phyloP scores from a whole-genome alignment of 2,888 invertebrate genomes.

The Parascotia fuliginaria region DNA sequence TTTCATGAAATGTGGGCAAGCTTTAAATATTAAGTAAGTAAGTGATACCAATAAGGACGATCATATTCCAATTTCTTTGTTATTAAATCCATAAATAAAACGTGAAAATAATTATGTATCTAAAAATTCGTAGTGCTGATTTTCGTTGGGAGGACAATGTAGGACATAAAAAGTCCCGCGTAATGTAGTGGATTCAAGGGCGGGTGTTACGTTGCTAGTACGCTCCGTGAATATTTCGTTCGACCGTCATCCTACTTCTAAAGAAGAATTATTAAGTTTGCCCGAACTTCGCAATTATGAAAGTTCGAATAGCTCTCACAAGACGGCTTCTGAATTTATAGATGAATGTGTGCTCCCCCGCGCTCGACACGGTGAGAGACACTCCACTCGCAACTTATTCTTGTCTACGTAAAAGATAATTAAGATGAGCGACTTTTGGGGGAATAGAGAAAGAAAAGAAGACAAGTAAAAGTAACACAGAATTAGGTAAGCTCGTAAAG shows the following conservation, averaged over 20 bases:
- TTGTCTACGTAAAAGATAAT: conserved; percentile 26
- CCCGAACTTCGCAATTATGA: conserved; percentile 85
- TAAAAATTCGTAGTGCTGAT: conserved; percentile 57
- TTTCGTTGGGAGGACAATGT: conserved; percentile 64
- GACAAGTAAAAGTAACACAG: conserved; percentile 19
- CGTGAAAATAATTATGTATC: conserved; percentile 57
- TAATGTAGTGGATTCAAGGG: conserved; percentile 73
- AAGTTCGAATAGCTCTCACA: conserved; percentile 84
- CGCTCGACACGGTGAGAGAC: conserved; percentile 57
- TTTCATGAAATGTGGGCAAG: too few species aligned
- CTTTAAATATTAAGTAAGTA: too few species aligned
- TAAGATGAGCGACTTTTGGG: conserved; percentile 27
- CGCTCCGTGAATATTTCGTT: conserved; percentile 83
- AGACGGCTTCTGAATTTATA: conserved; percentile 85
- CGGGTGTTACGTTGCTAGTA: conserved; percentile 68
- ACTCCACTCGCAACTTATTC: conserved; percentile 22
- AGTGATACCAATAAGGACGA: too few species aligned
- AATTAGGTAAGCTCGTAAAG: conserved; percentile 16
- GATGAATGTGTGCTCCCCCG: conserved; percentile 79
- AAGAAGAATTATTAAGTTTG: conserved; percentile 86
- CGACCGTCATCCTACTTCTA: conserved; percentile 82
- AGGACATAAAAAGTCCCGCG: conserved; percentile 69
- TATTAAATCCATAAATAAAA: conserved; percentile 52
- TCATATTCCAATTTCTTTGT: conserved; percentile 18
- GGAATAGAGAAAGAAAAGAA: conserved; percentile 20